A percentile compares a stretch with the other conserved stretches of the same genome.
Evolutionary conservation across 1,140 invertebrate genomes (phyloP).

Genomic region (Musca vetustissima): DNA sequence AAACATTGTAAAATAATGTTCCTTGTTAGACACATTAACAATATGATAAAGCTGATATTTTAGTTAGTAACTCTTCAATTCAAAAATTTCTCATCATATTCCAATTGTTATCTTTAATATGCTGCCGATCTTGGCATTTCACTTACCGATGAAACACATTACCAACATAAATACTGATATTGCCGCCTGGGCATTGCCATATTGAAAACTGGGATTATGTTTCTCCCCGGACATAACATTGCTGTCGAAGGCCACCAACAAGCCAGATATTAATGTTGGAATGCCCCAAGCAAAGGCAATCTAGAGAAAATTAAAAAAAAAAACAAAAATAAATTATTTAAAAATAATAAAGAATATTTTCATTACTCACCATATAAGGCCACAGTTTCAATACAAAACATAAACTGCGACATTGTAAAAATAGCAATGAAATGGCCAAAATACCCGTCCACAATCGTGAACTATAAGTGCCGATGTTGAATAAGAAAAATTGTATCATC

Average conservation of each 20-base stretch:
- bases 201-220: conserved; percentile 78
- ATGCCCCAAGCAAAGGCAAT: conserved; percentile 75
- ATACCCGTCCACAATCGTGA: conserved; percentile 81
- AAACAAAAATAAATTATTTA: neutral
- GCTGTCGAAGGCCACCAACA: conserved; percentile 59
- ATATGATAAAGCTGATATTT: neutral
- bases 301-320: conserved; percentile 59
- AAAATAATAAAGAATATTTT: neutral
- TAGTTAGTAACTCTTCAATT: conserved; percentile 15
- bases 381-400: conserved; percentile 76
- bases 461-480: conserved; percentile 73
- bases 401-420: conserved; percentile 78
- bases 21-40: neutral
- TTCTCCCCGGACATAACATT: conserved; percentile 59
- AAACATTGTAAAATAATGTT: neutral
- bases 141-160: conserved; percentile 68
- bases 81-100: conserved; percentile 3
- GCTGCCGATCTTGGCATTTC: too few relatives aligned
- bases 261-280: conserved; percentile 58
- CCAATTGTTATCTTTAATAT: too few relatives aligned
- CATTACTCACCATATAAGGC: conserved; percentile 56
- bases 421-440: conserved; percentile 76
- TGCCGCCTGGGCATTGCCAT: conserved; percentile 72
- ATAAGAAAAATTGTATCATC: conserved; percentile 73
- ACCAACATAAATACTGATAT: conserved; percentile 67